phyloP scores from a whole-genome alignment of 2,797 vertebrate genomes.

The Uromys caudimaculatus region DNA sequence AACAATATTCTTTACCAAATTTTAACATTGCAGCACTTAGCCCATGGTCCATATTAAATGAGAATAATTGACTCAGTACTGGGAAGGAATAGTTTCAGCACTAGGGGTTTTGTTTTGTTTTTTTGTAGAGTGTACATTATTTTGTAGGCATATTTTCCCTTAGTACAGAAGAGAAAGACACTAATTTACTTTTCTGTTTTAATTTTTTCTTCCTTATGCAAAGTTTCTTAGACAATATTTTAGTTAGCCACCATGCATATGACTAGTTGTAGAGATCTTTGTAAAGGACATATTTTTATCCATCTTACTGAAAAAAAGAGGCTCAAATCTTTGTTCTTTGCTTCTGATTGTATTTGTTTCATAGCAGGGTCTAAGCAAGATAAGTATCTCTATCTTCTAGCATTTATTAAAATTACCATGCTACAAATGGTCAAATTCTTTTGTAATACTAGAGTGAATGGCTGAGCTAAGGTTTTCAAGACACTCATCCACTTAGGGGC shows the following conservation, averaged over 20 bases:
- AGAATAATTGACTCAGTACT: conserved; percentile 78
- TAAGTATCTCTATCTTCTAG: conserved; percentile 19
- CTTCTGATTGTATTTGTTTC: conserved; percentile 53
- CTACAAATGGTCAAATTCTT: not conserved
- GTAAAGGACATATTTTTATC: conserved; percentile 23
- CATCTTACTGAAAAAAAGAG: not conserved
- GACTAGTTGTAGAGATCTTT: not conserved
- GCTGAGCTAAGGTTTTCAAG: conserved; percentile 18
- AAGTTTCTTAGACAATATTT: not conserved
- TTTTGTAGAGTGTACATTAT: conserved; percentile 72
- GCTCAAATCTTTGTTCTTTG: conserved; percentile 8
- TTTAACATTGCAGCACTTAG: conserved; percentile 69
- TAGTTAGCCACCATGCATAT: not conserved
- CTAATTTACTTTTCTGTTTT: conserved; percentile 26
- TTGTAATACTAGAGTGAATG: conserved; percentile 11
- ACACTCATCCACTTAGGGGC: not conserved
- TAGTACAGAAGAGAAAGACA: not conserved
- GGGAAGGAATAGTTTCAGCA: conserved; percentile 75
- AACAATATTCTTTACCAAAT: conserved; percentile 71
- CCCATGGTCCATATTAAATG: conserved; percentile 72
- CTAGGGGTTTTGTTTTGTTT: conserved; percentile 76
- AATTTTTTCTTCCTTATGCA: conserved; percentile 1
- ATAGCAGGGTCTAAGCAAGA: conserved; percentile 15
- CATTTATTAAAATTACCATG: conserved; percentile 13
- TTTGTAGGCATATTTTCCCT: conserved; percentile 37